phyloP scores from a whole-genome alignment of 37 sponge, comb jelly and placozoan species.

The Halisarca cf. caerulea region DNA sequence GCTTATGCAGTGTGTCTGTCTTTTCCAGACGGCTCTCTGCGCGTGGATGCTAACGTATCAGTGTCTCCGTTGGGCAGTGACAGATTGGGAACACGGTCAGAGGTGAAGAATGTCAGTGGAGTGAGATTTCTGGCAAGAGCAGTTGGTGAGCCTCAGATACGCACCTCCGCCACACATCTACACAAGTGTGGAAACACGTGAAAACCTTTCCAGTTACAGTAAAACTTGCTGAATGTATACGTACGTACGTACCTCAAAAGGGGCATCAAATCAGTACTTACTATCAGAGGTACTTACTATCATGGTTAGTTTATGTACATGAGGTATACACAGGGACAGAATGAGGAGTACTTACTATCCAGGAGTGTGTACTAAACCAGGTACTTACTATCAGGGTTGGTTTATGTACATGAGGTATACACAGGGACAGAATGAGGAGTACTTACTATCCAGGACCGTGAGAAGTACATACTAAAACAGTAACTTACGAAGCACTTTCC shows the following conservation, averaged over 20 bases:
- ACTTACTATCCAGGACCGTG: no score
- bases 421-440: no score
- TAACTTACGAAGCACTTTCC: no score
- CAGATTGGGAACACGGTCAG: conserved; percentile 41
- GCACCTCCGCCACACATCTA: background rate
- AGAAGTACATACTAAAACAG: no score
- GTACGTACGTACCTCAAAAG: background rate
- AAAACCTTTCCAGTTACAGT: background rate
- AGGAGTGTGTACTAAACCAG: no score
- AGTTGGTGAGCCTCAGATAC: conserved; percentile 19
- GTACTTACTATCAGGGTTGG: no score
- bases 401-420: no score
- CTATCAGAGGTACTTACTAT: background rate
- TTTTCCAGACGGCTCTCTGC: conserved; percentile 49
- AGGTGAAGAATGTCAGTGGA: conserved; percentile 64
- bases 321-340: no score
- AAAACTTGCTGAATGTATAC: background rate
- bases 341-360: no score
- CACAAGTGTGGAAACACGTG: background rate
- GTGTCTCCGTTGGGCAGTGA: conserved; percentile 16
- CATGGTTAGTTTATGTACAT: no score
- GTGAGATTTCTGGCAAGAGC: conserved; percentile 49
- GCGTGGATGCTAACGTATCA: conserved; percentile 79
- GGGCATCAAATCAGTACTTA: no score
- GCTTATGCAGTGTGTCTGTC: no score